These are phyloP conservation scores for Idris sp. DNA, from an alignment of 1,140 invertebrate genomes.

Conservation along the genomic window DNA sequence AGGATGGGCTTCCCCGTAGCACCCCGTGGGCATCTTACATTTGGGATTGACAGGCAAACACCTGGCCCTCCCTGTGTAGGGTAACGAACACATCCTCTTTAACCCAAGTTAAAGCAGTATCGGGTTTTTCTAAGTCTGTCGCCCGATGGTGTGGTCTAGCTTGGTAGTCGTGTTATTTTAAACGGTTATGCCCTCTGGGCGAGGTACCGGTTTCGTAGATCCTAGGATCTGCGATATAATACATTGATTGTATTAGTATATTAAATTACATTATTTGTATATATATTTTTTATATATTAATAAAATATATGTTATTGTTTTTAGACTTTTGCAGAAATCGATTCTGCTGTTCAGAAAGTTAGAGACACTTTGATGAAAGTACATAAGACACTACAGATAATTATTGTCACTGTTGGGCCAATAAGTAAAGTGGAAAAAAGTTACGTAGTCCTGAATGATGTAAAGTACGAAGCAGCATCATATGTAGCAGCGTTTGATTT, in stretches of 20 bases:
- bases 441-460: conserved; percentile 16
- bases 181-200: no score
- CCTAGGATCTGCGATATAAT: no score
- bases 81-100: no score
- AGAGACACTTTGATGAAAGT: neutral
- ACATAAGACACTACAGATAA: conserved; percentile 2
- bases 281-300: neutral
- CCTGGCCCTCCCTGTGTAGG: no score
- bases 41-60: no score
- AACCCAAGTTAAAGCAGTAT: no score
- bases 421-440: conserved; percentile 5
- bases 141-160: no score
- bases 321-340: neutral
- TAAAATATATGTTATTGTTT: neutral
- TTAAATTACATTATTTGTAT: neutral
- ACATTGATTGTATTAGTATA: neutral
- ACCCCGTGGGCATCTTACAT: no score
- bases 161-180: no score
- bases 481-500: conserved; percentile 23
- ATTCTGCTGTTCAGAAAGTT: conserved; percentile 1
- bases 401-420: conserved; percentile 10
- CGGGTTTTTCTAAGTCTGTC: no score
- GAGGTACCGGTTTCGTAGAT: no score
- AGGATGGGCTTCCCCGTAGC: no score
- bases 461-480: conserved; percentile 1